Evolutionary conservation across 2,888 invertebrate genomes (phyloP).

Genomic region (Linyphia triangularis): DNA sequence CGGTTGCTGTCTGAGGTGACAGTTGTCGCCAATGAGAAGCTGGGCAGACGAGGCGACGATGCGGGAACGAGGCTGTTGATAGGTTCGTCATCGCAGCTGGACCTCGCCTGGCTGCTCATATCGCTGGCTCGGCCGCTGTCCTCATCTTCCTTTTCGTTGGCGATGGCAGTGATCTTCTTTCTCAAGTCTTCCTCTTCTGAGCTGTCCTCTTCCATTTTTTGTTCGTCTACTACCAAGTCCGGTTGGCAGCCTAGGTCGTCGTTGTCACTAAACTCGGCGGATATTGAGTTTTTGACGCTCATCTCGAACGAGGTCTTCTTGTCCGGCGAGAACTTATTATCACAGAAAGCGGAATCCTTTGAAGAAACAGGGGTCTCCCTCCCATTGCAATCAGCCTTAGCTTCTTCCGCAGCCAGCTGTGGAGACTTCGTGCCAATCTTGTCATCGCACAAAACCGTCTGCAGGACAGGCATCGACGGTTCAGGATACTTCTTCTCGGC

Average conservation of each 20-base stretch:
- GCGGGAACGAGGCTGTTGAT: not conserved
- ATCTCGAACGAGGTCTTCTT: slow-evolving; percentile 24
- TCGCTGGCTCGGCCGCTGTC: slow-evolving; percentile 74
- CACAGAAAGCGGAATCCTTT: not conserved
- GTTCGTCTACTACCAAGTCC: slow-evolving; percentile 71
- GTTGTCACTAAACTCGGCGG: slow-evolving; percentile 70
- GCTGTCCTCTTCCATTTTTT: slow-evolving; percentile 68
- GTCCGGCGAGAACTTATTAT: not conserved
- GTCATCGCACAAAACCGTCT: not conserved
- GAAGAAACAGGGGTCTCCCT: not conserved
- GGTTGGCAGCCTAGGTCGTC: slow-evolving; percentile 69
- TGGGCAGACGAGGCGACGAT: not conserved
- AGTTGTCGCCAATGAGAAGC: not conserved
- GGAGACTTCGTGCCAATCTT: not conserved
- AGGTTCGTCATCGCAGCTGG: slow-evolving; percentile 64
- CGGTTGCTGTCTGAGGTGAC: not conserved
- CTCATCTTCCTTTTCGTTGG: slow-evolving; percentile 69
- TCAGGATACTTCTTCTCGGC: not conserved
- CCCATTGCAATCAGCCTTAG: not conserved
- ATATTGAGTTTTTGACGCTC: slow-evolving; percentile 60
- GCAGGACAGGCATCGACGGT: not conserved
- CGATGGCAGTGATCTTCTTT: slow-evolving; percentile 58
- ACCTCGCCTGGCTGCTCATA: slow-evolving; percentile 66
- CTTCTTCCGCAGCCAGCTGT: not conserved
- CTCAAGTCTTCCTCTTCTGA: slow-evolving; percentile 54